Base-by-base conservation (phyloP, 2,113 vertebrate species). In the Jacana jacana region DNA sequence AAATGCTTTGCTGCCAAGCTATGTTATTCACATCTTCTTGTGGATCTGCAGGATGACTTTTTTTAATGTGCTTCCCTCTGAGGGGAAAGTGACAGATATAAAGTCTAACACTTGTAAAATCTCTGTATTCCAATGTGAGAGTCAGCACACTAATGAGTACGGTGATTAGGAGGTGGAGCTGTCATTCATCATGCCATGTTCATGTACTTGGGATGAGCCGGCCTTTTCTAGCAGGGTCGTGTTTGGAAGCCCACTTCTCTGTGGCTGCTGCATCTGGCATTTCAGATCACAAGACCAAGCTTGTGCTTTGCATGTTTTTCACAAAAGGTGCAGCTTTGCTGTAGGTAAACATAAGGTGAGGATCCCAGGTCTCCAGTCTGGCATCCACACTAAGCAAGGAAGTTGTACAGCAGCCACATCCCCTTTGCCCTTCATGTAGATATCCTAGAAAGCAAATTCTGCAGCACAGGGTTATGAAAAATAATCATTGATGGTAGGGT, bases 21-120 rank as follows among this genome's bases (percentile, higher is more conserved):
- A 24, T 77, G 72, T 94, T 96, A 95, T 81, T 96, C 90, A 93
- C 86, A 86, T 93, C 76, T 91, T 91, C 85, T 86, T 80, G 5
- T 48, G 76, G 77, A 95, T 94, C 60, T 81, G 90, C 35, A 68
- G 44, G 52, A 82, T 77, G 52, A 19, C 19, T 23, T 79, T 77
- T 93, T 85, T 65, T 17, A 61, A 71, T 57, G 72, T 16, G 55
- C 70, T 84, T 92, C 37, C 49, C 52, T 91, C 49, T 65, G 46
- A 49, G 23, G 0, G 1, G 16, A 25, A 31, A 27, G 77, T 89
- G 51, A 90, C n/a, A 68, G 61, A 69, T 84, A 86, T 30, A 48
- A 82, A 80, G 66, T 57, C 48, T 82, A 86, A 88, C 60, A 64
- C 51, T 68, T 66, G 51, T 54, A 88, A 83, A 91, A 88, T 60